Conservation (phyloP, 1,140 invertebrate species). For the Heliconius melpomene region DNA sequence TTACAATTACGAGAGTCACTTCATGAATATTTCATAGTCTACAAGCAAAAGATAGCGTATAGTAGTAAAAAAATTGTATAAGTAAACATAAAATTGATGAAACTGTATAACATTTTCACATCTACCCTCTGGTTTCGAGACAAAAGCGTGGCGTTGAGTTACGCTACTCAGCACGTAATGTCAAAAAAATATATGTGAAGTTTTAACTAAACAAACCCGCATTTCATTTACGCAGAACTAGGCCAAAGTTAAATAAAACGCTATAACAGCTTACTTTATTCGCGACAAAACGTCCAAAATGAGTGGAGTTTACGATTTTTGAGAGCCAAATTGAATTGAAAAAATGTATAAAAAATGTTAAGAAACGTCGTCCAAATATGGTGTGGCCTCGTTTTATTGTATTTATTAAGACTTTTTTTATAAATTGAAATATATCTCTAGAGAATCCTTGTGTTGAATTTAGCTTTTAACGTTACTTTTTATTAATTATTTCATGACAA, state of each 20-base stretch:
- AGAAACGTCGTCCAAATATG: conserved; percentile 8
- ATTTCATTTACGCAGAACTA: neutral
- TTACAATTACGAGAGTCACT: neutral
- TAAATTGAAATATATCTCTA: conserved; percentile 11
- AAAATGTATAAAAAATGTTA: conserved; percentile 13
- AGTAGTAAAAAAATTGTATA: neutral
- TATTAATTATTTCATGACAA: conserved; percentile 6
- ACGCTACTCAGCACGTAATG: no score
- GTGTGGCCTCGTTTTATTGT: conserved; percentile 18
- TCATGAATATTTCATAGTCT: neutral
- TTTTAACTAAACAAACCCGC: no score
- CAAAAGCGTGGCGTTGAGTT: no score
- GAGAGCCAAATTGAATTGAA: conserved; percentile 12
- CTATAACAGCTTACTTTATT: conserved; percentile 25
- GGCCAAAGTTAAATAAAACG: neutral
- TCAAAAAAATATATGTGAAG: neutral
- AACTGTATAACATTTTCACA: no score
- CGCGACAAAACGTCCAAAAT: conserved; percentile 22
- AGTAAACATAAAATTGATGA: no score
- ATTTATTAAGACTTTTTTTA: conserved; percentile 22
- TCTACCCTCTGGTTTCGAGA: no score
- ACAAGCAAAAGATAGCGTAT: neutral
- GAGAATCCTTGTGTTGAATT: conserved; percentile 3
- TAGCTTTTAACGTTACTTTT: neutral
- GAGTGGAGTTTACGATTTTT: conserved; percentile 29